phyloP scores from a whole-genome alignment of 1,140 invertebrate genomes.

The Ceratina calcarata region DNA sequence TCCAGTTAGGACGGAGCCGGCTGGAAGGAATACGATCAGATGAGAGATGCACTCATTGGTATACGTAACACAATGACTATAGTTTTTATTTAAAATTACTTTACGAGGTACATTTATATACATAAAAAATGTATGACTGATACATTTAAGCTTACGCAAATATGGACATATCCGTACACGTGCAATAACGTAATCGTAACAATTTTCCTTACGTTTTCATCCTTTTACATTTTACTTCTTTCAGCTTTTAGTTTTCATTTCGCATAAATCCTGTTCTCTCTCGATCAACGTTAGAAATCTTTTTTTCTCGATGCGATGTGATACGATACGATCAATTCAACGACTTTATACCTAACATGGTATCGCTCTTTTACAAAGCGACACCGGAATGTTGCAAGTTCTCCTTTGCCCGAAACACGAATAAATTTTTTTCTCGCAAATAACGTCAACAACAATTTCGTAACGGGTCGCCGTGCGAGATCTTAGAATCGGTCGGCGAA shows the following conservation, averaged over 20 bases:
- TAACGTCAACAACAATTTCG: conserved; percentile 24
- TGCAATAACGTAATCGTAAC: conserved; percentile 62
- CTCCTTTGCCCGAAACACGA: conserved; percentile 22
- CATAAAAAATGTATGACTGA: conserved; percentile 78
- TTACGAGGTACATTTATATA: conserved; percentile 78
- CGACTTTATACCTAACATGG: conserved; percentile 67
- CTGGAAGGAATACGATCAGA: no score
- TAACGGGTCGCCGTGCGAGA: conserved; percentile 2
- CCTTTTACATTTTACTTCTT: conserved; percentile 2
- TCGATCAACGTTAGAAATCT: not conserved
- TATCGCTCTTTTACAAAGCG: conserved; percentile 69
- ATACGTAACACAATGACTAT: conserved; percentile 77
- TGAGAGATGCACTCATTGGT: not conserved
- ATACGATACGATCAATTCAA: conserved; percentile 33
- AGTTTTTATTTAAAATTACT: conserved; percentile 78
- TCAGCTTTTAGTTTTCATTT: not conserved
- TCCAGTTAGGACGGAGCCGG: no score
- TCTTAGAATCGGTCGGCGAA: not conserved
- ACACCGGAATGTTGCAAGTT: conserved; percentile 77
- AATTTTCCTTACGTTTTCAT: conserved; percentile 37
- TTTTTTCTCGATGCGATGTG: conserved; percentile 49
- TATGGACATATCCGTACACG: conserved; percentile 66
- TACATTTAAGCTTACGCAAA: conserved; percentile 69
- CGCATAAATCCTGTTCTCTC: no score
- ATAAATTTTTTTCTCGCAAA: conserved; percentile 38